phyloP scores from a whole-genome alignment of 2,113 vertebrate genomes.

The Brienomyrus brachyistius region DNA sequence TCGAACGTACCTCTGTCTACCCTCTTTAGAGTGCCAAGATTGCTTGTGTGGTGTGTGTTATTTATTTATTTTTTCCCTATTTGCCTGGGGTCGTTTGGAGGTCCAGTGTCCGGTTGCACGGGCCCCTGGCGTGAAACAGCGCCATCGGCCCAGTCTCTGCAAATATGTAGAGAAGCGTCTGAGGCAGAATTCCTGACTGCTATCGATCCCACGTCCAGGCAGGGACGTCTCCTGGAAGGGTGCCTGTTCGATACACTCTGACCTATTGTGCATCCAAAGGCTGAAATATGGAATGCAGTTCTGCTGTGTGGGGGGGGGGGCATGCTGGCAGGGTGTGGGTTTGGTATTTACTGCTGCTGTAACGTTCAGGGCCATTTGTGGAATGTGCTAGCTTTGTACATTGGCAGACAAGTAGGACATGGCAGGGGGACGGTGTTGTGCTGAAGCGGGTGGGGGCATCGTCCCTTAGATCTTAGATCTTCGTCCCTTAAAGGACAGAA shows the following conservation, averaged over 20 bases:
- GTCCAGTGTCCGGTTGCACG: constrained; percentile 45
- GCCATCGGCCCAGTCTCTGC: constrained; percentile 38
- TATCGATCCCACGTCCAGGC: constrained; percentile 60
- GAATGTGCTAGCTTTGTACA: neutral
- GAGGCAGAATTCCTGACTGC: constrained; percentile 52
- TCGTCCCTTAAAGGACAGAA: too few relatives aligned
- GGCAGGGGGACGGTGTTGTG: too few relatives aligned
- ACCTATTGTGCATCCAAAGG: constrained; percentile 50
- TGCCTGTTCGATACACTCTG: constrained; percentile 52
- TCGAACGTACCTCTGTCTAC: neutral
- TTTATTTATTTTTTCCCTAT: constrained; percentile 16
- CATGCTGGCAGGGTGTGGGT: neutral
- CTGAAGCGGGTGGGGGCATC: neutral
- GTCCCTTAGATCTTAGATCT: neutral
- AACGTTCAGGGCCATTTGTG: neutral
- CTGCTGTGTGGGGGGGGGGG: neutral
- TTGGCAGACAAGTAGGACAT: neutral
- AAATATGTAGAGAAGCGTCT: constrained; percentile 55
- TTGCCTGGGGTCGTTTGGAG: constrained; percentile 30
- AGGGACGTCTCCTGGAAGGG: constrained; percentile 45
- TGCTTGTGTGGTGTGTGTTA: neutral
- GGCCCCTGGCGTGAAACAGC: constrained; percentile 37
- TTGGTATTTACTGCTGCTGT: neutral
- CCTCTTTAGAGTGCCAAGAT: neutral
- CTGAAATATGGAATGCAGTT: constrained; percentile 23